phyloP scores from a whole-genome alignment of 2,113 vertebrate genomes.

The Callipepla squamata region DNA sequence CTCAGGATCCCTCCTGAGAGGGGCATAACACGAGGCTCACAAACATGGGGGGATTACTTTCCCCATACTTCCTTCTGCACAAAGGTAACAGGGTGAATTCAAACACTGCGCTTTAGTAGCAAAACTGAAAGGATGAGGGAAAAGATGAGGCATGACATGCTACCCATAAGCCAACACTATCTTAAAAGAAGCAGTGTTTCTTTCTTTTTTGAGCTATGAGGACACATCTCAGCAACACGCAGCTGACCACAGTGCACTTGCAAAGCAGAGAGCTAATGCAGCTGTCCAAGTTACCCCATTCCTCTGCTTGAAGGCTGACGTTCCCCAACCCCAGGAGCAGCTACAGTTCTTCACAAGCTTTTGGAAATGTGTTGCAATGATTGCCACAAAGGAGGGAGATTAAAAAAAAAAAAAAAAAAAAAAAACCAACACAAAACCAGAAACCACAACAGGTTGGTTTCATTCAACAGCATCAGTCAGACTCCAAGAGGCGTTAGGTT shows the following conservation, averaged over 20 bases:
- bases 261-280: not conserved
- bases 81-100: not conserved
- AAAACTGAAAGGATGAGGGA: not conserved
- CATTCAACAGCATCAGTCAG: not conserved
- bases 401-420: not conserved
- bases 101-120: not conserved
- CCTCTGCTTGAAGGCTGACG: not conserved
- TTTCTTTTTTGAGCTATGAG: fast-evolving
- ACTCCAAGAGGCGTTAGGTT: not conserved
- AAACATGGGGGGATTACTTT: not conserved
- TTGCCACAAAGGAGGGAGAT: not conserved
- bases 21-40: not conserved
- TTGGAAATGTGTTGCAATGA: not conserved
- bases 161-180: not conserved
- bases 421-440: not conserved
- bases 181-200: not conserved
- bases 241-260: fast-evolving
- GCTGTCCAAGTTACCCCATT: not conserved
- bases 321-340: not conserved
- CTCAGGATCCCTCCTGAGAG: not conserved
- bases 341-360: not conserved
- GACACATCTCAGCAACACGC: not conserved
- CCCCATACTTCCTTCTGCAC: not conserved
- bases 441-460: not conserved
- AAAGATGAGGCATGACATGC: not conserved